A percentile compares a stretch with the other conserved stretches of the same genome.
Evolutionary conservation across 2,113 vertebrate genomes (phyloP).

Genomic region (Anolis carolinensis): DNA sequence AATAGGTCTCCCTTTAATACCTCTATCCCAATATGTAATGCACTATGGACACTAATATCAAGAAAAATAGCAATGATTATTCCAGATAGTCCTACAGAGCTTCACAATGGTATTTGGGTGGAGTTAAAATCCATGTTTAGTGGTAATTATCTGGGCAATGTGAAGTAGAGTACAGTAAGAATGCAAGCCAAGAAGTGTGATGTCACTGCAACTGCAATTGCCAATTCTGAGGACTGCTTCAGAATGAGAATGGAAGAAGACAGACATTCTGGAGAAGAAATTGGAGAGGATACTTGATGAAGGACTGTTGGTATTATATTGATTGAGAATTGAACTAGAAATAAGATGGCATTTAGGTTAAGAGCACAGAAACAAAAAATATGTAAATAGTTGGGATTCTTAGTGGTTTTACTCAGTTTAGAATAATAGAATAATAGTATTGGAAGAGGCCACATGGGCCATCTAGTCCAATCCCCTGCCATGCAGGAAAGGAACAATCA

Average conservation of each 20-base stretch:
- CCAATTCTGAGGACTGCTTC: neutral
- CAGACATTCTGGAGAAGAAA: neutral
- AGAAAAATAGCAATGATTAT: neutral
- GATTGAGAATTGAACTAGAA: neutral
- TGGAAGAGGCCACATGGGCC: too few species aligned
- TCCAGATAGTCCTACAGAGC: neutral
- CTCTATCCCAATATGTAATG: neutral
- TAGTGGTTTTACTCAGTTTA: too few species aligned
- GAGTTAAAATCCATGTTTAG: neutral
- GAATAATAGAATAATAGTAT: too few species aligned
- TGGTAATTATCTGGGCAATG: neutral
- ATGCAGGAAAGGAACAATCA: too few species aligned
- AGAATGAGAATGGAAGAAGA: neutral
- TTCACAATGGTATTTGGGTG: neutral
- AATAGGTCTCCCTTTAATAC: neutral
- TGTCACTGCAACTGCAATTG: constrained; percentile 16
- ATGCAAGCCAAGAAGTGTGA: constrained; percentile 14
- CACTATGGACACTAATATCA: neutral
- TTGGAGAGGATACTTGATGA: neutral
- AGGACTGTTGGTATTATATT: neutral
- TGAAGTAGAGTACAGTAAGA: neutral
- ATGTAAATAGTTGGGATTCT: too few species aligned
- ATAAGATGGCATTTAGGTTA: neutral
- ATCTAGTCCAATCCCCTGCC: too few species aligned
- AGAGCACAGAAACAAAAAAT: too few species aligned